Conservation (phyloP, 2,797 vertebrate genomes). For the Microcaecilia unicolor region DNA sequence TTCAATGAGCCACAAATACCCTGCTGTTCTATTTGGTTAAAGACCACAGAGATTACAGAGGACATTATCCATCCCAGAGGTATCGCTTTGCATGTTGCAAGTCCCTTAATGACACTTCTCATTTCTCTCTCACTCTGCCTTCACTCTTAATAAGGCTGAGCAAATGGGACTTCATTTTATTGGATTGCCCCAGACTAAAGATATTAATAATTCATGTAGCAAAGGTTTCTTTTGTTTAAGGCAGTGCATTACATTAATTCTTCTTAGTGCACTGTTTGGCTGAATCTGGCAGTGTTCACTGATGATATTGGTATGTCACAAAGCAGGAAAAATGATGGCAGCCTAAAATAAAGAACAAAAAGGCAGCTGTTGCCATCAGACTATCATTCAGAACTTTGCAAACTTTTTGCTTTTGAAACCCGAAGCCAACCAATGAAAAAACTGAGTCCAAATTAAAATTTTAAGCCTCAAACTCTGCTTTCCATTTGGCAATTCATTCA, state of each 20-base stretch:
- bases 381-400: too few relatives aligned
- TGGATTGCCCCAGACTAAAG: slow-evolving; percentile 47
- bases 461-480: too few relatives aligned
- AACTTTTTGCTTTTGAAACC: too few relatives aligned
- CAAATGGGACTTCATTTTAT: slow-evolving; percentile 67
- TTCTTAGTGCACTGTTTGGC: slow-evolving; percentile 30
- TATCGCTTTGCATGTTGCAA: slow-evolving; percentile 42
- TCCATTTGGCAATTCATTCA: too few relatives aligned
- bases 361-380: too few relatives aligned
- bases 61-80: slow-evolving; percentile 50
- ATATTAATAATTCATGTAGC: slow-evolving; percentile 63
- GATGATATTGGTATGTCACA: too few relatives aligned
- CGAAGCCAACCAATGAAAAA: too few relatives aligned
- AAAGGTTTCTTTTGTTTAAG: slow-evolving; percentile 49
- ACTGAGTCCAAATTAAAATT: too few relatives aligned
- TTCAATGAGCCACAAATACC: slow-evolving; percentile 42
- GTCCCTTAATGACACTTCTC: slow-evolving; percentile 61
- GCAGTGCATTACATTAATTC: slow-evolving; percentile 59
- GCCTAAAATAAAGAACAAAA: too few relatives aligned
- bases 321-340: too few relatives aligned
- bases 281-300: too few relatives aligned
- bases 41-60: slow-evolving; percentile 59
- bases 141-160: slow-evolving; percentile 67
- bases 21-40: slow-evolving; percentile 53
- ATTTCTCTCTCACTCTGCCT: slow-evolving; percentile 27